Conservation (phyloP, 2,797 vertebrate genomes). For the Thripadectes ignobilis region DNA sequence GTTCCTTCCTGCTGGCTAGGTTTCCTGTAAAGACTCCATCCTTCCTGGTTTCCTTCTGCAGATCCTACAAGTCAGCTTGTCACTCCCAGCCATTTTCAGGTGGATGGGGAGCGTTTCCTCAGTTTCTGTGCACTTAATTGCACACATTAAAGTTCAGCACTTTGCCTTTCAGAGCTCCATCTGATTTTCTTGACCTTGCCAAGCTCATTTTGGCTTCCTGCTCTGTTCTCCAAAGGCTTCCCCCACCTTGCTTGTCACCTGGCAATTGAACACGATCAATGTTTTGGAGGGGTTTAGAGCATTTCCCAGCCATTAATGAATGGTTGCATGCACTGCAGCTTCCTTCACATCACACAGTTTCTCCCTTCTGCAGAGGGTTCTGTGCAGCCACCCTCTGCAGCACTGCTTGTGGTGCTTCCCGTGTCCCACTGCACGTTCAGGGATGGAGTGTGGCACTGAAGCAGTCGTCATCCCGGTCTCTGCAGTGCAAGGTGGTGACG, state of each 20-base stretch:
- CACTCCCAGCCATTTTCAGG: background rate
- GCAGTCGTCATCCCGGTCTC: background rate
- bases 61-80: background rate
- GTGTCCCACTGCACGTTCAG: fast-evolving
- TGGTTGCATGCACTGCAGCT: background rate
- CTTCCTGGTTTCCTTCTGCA: background rate
- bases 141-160: background rate
- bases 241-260: background rate
- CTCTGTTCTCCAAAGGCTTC: background rate
- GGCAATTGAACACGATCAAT: background rate
- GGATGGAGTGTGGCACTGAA: fast-evolving
- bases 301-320: background rate
- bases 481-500: fast-evolving
- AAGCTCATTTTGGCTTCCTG: background rate
- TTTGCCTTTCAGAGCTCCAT: background rate
- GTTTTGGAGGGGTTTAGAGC: fast-evolving
- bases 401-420: fast-evolving
- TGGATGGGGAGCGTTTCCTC: background rate
- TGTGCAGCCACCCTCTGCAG: fast-evolving
- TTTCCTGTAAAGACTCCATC: background rate
- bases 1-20: background rate
- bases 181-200: background rate
- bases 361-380: fast-evolving
- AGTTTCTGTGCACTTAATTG: background rate
- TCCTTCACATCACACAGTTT: background rate